These are phyloP conservation scores for Acipenser oxyrinchus DNA, from an alignment of 2,797 vertebrate species.

Conservation along the genomic window DNA sequence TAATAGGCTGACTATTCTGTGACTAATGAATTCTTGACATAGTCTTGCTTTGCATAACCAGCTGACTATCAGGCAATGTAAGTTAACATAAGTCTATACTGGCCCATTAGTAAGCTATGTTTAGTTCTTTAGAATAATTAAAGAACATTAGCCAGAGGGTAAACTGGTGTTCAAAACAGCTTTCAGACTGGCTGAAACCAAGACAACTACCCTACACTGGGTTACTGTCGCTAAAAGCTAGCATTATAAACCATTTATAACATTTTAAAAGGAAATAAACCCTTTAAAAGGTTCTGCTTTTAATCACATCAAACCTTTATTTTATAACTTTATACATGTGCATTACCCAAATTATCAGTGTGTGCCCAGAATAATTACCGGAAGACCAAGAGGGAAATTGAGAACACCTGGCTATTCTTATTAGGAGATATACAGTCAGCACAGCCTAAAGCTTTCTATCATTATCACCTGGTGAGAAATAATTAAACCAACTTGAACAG, in stretches of 20 bases:
- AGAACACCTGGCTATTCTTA: constrained; percentile 9
- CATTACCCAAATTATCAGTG: neutral
- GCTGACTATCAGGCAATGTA: too few species aligned
- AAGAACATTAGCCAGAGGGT: neutral
- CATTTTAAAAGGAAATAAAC: constrained; percentile 4
- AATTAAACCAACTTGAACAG: neutral
- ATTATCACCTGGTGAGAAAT: constrained; percentile 1
- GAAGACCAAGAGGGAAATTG: neutral
- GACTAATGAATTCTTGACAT: too few species aligned
- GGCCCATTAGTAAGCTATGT: too few species aligned
- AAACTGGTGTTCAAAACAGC: neutral
- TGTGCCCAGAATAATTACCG: constrained; percentile 6
- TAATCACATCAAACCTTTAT: constrained; percentile 4
- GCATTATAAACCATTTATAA: constrained; percentile 13
- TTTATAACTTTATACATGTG: neutral
- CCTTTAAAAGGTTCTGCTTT: constrained; percentile 5
- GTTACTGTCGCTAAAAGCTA: constrained; percentile 5
- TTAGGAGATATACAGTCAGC: neutral
- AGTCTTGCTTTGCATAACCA: too few species aligned
- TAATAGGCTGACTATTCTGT: too few species aligned
- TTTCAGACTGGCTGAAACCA: constrained; percentile 11
- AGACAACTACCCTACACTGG: neutral
- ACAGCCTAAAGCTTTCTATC: neutral
- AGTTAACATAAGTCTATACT: too few species aligned
- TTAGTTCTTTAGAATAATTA: constrained; percentile 9